Evolutionary conservation across 2,888 invertebrate genomes (phyloP), one percentile per base, ranked within the genome.

Genomic region (Cataglyphis rosenhaueri): DNA sequence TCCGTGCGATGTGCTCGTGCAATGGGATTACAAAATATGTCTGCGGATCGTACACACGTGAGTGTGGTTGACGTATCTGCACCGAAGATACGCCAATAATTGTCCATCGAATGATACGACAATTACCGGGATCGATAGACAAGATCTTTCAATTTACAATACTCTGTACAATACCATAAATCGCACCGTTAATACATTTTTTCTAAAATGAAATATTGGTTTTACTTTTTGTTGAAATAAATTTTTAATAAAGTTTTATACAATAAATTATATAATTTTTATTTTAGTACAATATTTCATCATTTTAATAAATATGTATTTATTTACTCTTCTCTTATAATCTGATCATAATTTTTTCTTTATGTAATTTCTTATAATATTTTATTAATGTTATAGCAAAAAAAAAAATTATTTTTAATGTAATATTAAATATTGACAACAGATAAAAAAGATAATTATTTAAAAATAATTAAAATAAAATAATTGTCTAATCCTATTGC

Each of bases 71-170:
- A 79, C 78, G 18, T 71, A 59, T 71, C 25, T 59, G 29, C 25
- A 59, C 41, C 78, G 44, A 79, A 79, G 59, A 79, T 79, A 71
- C 78, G 71, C 71, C 78, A 71, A 79, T 79, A 79, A 79, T 79
- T 79, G 78, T 79, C 78, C 59, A 70, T 71, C 32, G 70, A 79
- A 71, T 79, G 78, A 79, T 70, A 71, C 25, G 78, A 71, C 78
- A 79, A 79, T 79, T 79, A 70, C 32, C 48, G 38, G 35, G 59
- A 25, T 59, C 44, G 35, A 8, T 35, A 44, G 41, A 59, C 44
- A 59, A 70, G 44, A 70, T 59, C 32, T 35, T 70, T 44, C 71
- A 59, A 44, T 61, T 78, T 29, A 29, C 29, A 29, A 29, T 29
- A 29, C 29, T 29, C 29, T 21, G 32, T n/a, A 59, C 18, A 71